Evolutionary conservation across 2,113 vertebrate species (phyloP).

Genomic region (Gallinago undulata): DNA sequence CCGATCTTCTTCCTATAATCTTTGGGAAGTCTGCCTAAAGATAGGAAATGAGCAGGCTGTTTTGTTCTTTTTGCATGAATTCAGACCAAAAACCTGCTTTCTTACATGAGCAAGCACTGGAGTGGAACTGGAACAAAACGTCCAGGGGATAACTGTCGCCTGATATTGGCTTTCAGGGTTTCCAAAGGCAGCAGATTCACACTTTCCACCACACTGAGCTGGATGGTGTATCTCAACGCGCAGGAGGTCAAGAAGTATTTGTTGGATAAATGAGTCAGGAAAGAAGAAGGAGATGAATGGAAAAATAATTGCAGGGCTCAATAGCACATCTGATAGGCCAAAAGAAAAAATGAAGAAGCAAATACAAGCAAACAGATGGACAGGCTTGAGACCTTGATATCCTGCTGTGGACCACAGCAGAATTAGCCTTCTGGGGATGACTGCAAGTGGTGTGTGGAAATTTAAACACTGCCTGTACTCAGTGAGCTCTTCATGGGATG

Average conservation of each 20-base stretch:
- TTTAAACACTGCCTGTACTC: neutral
- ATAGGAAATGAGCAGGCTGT: neutral
- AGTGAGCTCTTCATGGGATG: neutral
- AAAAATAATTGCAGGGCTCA: neutral
- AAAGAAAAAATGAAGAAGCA: neutral
- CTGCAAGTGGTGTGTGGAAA: neutral
- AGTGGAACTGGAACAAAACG: neutral
- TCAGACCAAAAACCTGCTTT: neutral
- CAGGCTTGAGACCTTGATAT: neutral
- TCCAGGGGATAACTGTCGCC: neutral
- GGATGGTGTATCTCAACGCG: accelerated
- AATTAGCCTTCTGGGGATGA: neutral
- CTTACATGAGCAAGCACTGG: neutral
- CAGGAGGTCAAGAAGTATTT: neutral
- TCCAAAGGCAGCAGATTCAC: conserved; percentile 5
- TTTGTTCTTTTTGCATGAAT: neutral
- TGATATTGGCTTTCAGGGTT: neutral
- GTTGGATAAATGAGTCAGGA: conserved; percentile 17
- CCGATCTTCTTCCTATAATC: neutral
- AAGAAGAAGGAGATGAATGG: neutral
- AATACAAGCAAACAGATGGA: neutral
- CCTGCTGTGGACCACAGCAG: neutral
- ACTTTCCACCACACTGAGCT: neutral
- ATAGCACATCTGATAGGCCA: neutral
- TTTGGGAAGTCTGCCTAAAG: neutral